Evolutionary conservation across 2,797 vertebrate genomes (phyloP).

Genomic region (Aldrovandia affinis): DNA sequence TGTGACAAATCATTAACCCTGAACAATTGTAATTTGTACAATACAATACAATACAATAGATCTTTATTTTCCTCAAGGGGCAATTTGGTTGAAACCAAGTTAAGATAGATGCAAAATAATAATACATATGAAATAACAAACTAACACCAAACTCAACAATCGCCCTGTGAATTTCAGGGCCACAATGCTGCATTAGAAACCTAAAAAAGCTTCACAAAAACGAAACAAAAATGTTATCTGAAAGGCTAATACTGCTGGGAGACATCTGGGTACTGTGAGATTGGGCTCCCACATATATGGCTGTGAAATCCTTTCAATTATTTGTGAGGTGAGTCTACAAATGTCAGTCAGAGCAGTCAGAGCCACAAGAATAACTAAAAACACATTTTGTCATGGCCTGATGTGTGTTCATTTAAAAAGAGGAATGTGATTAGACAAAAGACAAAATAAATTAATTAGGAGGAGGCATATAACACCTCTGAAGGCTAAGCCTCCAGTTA

Average conservation of each 20-base stretch:
- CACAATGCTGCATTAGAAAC: neutral
- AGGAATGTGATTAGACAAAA: neutral
- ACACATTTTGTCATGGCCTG: neutral
- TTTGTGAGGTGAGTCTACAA: neutral
- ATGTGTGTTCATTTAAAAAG: neutral
- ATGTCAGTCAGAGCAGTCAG: neutral
- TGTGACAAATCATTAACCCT: neutral
- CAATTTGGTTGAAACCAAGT: too few species aligned
- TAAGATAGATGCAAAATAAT: too few species aligned
- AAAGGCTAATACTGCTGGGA: slow-evolving; percentile 23
- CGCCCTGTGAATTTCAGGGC: neutral
- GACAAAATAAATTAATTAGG: neutral
- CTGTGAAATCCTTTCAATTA: slow-evolving; percentile 5
- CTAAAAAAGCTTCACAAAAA: neutral
- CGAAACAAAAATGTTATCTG: neutral
- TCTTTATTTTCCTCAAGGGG: too few species aligned
- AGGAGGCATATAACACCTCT: neutral
- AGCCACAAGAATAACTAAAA: neutral
- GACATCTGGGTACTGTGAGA: slow-evolving; percentile 38
- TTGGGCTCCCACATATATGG: slow-evolving; percentile 31
- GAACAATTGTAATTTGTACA: neutral
- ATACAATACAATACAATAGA: too few species aligned
- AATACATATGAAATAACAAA: too few species aligned
- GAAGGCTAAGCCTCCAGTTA: neutral
- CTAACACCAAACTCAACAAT: too few species aligned